Percentiles rank a stretch among this genome's conserved stretches.
Conservation (phyloP, 2,888 invertebrate genomes). For the Drosophila neotestacea region DNA sequence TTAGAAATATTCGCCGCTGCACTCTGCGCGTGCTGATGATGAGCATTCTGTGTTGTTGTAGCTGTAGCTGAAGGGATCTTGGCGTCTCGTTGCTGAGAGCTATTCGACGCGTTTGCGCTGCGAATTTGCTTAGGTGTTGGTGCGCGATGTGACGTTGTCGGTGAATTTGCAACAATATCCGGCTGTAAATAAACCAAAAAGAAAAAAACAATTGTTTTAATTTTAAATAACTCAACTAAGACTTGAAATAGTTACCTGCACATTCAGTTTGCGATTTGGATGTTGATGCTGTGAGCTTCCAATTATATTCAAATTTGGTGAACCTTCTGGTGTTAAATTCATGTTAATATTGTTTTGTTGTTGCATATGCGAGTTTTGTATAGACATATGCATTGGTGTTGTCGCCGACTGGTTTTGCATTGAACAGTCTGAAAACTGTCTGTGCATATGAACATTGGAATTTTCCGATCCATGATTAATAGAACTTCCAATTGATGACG, state of each 20-base stretch:
- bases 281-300: conserved; percentile 75
- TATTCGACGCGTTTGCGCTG: conserved; percentile 67
- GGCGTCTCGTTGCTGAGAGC: conserved; percentile 80
- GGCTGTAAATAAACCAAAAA: conserved; percentile 49
- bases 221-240: not conserved
- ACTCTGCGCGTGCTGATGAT: conserved; percentile 75
- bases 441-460: conserved; percentile 87
- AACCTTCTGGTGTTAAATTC: conserved; percentile 71
- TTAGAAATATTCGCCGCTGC: conserved; percentile 78
- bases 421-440: conserved; percentile 88
- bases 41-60: conserved; percentile 63
- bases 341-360: conserved; percentile 79
- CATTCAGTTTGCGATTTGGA: conserved; percentile 79
- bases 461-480: conserved; percentile 91
- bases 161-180: conserved; percentile 70
- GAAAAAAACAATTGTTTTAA: not conserved
- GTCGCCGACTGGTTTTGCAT: conserved; percentile 88
- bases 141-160: conserved; percentile 82
- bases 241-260: conserved; percentile 69
- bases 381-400: conserved; percentile 86
- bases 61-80: conserved; percentile 79
- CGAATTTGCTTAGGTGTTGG: conserved; percentile 84
- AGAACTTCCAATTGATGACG: conserved; percentile 94
- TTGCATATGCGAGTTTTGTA: conserved; percentile 89
- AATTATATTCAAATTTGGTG: conserved; percentile 85